phyloP scores from a whole-genome alignment of 1,140 invertebrate species.

The Drosophila ercepeae region DNA sequence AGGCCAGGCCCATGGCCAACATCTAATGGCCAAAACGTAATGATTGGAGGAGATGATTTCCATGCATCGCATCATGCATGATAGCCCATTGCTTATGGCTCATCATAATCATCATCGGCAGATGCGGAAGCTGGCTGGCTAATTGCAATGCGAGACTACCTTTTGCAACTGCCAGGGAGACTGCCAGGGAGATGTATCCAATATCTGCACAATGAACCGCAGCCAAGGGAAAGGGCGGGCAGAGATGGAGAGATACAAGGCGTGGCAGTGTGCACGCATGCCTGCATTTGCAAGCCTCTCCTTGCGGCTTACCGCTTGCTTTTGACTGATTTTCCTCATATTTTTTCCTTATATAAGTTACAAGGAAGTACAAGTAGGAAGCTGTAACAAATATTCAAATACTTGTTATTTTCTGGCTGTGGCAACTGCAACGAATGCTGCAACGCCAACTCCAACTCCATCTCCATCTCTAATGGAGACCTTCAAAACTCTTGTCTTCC shows the following conservation, averaged over 20 bases:
- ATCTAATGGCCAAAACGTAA: conserved; percentile 32
- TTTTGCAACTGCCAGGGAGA: conserved; percentile 48
- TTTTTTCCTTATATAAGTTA: conserved; percentile 53
- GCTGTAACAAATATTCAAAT: not conserved
- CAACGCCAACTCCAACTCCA: not conserved
- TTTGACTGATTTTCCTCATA: too few relatives aligned
- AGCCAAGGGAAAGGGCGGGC: conserved; percentile 19
- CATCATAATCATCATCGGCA: conserved; percentile 44
- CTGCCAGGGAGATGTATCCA: conserved; percentile 5
- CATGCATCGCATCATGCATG: too few relatives aligned
- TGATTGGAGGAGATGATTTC: too few relatives aligned
- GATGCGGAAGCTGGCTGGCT: conserved; percentile 38
- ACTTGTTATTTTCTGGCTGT: not conserved
- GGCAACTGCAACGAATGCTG: not conserved
- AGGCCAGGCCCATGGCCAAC: conserved; percentile 34
- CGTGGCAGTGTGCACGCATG: conserved; percentile 69
- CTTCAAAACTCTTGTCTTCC: not conserved
- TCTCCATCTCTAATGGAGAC: conserved; percentile 4
- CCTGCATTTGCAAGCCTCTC: conserved; percentile 35
- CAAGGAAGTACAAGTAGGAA: conserved; percentile 34
- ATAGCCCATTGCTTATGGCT: conserved; percentile 1
- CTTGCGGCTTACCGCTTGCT: conserved; percentile 3
- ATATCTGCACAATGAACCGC: conserved; percentile 48
- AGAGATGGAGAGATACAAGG: conserved; percentile 6
- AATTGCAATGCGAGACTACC: conserved; percentile 63